These are phyloP conservation scores for Cephonodes hylas DNA, from an alignment of 2,888 invertebrate genomes.

Conservation along the genomic window DNA sequence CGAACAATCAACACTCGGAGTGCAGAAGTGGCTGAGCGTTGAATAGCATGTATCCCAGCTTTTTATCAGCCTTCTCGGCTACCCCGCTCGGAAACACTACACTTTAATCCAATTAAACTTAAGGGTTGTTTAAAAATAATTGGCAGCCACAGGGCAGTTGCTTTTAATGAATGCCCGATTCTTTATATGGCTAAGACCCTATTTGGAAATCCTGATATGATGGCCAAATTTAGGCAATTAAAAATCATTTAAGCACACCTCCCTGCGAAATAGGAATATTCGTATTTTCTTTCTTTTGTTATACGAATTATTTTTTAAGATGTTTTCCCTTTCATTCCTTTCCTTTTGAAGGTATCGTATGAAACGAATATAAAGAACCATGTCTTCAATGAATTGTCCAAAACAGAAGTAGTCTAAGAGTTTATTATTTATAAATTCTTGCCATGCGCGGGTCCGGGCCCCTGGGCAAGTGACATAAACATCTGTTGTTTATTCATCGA, in stretches of 20 bases:
- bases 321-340: background rate
- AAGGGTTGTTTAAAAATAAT: conserved; percentile 33
- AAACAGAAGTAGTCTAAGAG: conserved; percentile 27
- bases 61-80: conserved; percentile 37
- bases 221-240: background rate
- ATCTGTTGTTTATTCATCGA: conserved; percentile 70
- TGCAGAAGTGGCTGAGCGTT: conserved; percentile 18
- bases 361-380: background rate
- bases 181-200: background rate
- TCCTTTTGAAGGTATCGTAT: background rate
- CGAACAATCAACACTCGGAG: conserved; percentile 26
- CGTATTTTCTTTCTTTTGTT: too few relatives aligned
- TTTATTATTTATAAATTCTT: conserved; percentile 58
- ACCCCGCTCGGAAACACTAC: conserved; percentile 22
- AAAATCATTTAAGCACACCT: too few relatives aligned
- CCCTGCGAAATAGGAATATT: too few relatives aligned
- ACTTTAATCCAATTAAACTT: conserved; percentile 48
- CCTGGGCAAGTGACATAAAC: conserved; percentile 49
- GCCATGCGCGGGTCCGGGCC: conserved; percentile 36
- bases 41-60: conserved; percentile 30
- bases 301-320: too few relatives aligned
- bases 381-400: background rate
- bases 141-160: conserved; percentile 13
- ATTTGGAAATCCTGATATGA: background rate
- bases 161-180: background rate